phyloP scores from a whole-genome alignment of 1,140 invertebrate species.

The Daktulosphaira vitifoliae region DNA sequence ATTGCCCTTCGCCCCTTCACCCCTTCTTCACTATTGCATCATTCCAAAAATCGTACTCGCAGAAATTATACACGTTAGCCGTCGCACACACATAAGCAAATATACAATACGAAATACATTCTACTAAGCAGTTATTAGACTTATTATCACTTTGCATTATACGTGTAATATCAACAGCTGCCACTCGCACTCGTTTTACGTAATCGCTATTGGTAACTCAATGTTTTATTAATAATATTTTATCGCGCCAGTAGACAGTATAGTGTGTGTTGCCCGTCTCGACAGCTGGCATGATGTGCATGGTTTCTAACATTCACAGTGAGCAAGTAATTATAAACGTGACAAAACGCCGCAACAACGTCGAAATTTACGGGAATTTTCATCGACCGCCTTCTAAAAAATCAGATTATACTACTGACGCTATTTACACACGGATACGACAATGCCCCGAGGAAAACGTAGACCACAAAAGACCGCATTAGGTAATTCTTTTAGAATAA shows the following conservation, averaged over 20 bases:
- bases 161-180: too few relatives aligned
- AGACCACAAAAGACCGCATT: background rate
- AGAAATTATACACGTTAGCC: too few relatives aligned
- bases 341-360: background rate
- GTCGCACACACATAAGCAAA: too few relatives aligned
- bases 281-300: constrained; percentile 30
- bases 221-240: constrained; percentile 1
- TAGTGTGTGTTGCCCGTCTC: constrained; percentile 11
- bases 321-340: background rate
- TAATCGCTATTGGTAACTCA: background rate
- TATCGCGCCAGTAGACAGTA: background rate
- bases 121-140: too few relatives aligned
- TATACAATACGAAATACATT: too few relatives aligned
- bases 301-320: constrained; percentile 7
- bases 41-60: too few relatives aligned
- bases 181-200: too few relatives aligned
- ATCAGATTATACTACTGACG: background rate
- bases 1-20: too few relatives aligned
- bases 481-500: too few relatives aligned
- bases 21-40: too few relatives aligned
- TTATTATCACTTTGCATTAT: too few relatives aligned
- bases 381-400: constrained; percentile 7
- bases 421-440: constrained; percentile 18
- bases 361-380: background rate
- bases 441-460: constrained; percentile 27